Evolutionary conservation across 2,888 invertebrate genomes (phyloP).

Genomic region (Entomobrya proxima): DNA sequence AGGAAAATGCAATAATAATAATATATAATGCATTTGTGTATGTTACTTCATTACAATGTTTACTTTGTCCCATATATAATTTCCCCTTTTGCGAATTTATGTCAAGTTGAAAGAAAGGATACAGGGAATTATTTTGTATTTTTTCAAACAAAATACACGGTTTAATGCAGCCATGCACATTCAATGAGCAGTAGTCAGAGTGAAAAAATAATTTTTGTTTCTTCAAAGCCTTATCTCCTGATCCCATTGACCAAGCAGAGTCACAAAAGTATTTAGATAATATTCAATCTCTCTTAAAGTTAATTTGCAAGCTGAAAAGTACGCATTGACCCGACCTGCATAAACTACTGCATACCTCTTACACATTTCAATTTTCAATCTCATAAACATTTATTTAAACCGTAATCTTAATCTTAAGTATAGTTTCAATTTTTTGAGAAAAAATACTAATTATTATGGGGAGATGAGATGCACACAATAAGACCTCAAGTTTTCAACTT

Average conservation of each 20-base stretch:
- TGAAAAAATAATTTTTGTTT: not conserved
- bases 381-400: too few species aligned
- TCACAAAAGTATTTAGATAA: not conserved
- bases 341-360: too few species aligned
- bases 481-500: too few species aligned
- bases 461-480: too few species aligned
- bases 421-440: too few species aligned
- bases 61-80: constrained; percentile 7
- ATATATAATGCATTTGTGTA: not conserved
- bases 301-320: too few species aligned
- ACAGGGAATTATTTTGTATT: not conserved
- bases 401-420: too few species aligned
- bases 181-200: not conserved
- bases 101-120: constrained; percentile 25
- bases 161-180: constrained; percentile 11
- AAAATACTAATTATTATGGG: too few species aligned
- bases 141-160: not conserved
- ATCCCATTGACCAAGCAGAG: not conserved
- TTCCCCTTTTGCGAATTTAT: constrained; percentile 27
- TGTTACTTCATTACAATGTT: not conserved
- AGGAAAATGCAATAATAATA: not conserved
- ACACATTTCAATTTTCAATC: too few species aligned
- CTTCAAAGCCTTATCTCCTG: too few species aligned
- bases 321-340: too few species aligned
- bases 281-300: too few species aligned